Conservation (phyloP, 2,888 invertebrate genomes). For the Drosophila barbarae region DNA sequence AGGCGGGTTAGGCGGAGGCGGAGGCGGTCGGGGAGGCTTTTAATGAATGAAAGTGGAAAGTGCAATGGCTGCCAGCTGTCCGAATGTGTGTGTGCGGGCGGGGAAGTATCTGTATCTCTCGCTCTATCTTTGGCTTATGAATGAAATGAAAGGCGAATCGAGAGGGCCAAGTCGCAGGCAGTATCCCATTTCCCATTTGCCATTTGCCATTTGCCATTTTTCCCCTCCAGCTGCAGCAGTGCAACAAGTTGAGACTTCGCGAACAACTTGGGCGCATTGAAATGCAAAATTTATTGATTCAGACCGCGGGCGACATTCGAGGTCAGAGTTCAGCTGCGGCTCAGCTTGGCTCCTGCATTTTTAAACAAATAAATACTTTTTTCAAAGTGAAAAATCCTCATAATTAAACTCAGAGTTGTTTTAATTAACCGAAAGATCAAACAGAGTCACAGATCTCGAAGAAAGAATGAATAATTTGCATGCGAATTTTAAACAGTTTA, state of each 20-base stretch:
- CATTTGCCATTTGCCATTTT: constrained; percentile 3
- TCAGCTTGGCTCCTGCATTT: background rate
- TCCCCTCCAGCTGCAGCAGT: constrained; percentile 1
- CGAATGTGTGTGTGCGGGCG: background rate
- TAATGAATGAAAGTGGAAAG: constrained; percentile 15
- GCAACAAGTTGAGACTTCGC: constrained; percentile 36
- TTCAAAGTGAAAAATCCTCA: too few species aligned
- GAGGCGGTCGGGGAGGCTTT: background rate
- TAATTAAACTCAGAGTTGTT: background rate
- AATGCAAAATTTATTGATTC: constrained; percentile 36
- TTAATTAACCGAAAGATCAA: constrained; percentile 3
- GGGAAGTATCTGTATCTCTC: background rate
- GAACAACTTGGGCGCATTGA: constrained; percentile 25
- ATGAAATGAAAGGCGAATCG: constrained; percentile 4
- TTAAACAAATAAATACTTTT: background rate
- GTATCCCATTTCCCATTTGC: constrained; percentile 15
- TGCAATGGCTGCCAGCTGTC: constrained; percentile 10
- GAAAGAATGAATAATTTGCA: background rate
- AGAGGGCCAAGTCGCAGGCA: background rate
- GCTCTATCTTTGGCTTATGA: background rate
- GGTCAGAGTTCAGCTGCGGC: background rate
- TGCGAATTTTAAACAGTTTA: constrained; percentile 11
- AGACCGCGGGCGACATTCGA: constrained; percentile 6
- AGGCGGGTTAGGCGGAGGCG: background rate
- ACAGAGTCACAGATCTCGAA: background rate